Percentiles rank a stretch among this genome's conserved stretches.
Conservation (phyloP, 2,888 invertebrate species). For the Sphinx pinastri region DNA sequence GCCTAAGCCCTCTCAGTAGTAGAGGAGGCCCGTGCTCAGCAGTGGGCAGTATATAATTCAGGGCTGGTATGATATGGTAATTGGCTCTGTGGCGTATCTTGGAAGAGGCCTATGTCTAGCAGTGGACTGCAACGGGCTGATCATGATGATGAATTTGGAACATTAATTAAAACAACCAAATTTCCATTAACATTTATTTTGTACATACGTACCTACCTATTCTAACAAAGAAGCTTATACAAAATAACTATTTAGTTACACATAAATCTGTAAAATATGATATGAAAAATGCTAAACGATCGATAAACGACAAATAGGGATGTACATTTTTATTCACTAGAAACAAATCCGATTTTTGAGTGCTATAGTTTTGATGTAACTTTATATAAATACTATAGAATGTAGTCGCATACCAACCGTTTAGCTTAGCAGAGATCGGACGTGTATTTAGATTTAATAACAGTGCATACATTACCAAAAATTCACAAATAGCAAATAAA, state of each 20-base stretch:
- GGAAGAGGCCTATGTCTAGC: too few species aligned
- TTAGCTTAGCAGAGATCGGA: conserved; percentile 35
- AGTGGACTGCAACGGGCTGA: too few species aligned
- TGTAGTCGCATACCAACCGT: conserved; percentile 17
- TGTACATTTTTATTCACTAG: not conserved
- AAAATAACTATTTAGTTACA: conserved; percentile 54
- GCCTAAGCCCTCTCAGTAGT: too few species aligned
- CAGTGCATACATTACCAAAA: conserved; percentile 35
- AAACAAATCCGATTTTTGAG: not conserved
- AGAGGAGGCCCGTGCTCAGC: too few species aligned
- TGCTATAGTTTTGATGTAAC: not conserved
- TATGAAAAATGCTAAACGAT: conserved; percentile 36
- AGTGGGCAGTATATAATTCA: too few species aligned
- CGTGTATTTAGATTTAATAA: conserved; percentile 35
- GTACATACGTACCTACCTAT: conserved; percentile 69
- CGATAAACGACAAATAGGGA: not conserved
- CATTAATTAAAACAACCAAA: conserved; percentile 45
- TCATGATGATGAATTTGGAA: too few species aligned
- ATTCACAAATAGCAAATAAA: conserved; percentile 23
- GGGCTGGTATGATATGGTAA: too few species aligned
- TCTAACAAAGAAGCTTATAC: conserved; percentile 65
- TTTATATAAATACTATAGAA: too few species aligned
- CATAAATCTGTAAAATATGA: conserved; percentile 38
- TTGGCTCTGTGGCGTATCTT: too few species aligned
- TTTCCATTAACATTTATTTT: conserved; percentile 72